Conservation (phyloP, 2,888 invertebrate species). For the Epinotia ramella region DNA sequence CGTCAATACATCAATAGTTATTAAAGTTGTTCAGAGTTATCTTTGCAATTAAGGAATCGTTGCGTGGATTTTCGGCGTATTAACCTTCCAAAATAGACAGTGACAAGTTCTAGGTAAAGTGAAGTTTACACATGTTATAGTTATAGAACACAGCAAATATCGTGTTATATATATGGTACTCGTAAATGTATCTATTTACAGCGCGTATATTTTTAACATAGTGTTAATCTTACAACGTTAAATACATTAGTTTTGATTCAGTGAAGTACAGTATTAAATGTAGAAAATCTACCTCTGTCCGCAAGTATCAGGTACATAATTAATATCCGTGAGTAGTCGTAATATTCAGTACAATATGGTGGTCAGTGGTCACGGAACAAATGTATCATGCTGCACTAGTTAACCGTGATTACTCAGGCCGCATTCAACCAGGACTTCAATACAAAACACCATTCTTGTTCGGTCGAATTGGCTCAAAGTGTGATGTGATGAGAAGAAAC, state of each 20-base stretch:
- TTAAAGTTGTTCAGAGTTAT: neutral
- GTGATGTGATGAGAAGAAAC: no score
- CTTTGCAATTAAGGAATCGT: neutral
- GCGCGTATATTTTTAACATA: conserved; percentile 27
- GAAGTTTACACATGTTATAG: neutral
- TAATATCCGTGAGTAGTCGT: conserved; percentile 11
- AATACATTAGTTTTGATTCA: conserved; percentile 12
- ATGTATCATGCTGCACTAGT: neutral
- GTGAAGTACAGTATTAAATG: conserved; percentile 21
- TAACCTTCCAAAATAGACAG: neutral
- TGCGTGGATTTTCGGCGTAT: no score
- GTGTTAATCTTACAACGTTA: conserved; percentile 13
- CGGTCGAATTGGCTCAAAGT: no score
- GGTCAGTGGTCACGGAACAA: neutral
- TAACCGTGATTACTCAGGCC: no score
- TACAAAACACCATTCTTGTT: no score
- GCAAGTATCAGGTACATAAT: conserved; percentile 32
- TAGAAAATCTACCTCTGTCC: conserved; percentile 31
- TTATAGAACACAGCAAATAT: conserved; percentile 30
- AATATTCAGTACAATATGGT: conserved; percentile 4
- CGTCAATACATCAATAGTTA: no score
- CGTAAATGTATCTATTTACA: conserved; percentile 30
- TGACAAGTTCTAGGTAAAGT: neutral
- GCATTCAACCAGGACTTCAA: no score
- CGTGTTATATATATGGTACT: conserved; percentile 25